A percentile compares a stretch with the other conserved stretches of the same genome.
These are phyloP conservation scores for Passerina amoena DNA, from an alignment of 2,113 vertebrate species.

Conservation along the genomic window DNA sequence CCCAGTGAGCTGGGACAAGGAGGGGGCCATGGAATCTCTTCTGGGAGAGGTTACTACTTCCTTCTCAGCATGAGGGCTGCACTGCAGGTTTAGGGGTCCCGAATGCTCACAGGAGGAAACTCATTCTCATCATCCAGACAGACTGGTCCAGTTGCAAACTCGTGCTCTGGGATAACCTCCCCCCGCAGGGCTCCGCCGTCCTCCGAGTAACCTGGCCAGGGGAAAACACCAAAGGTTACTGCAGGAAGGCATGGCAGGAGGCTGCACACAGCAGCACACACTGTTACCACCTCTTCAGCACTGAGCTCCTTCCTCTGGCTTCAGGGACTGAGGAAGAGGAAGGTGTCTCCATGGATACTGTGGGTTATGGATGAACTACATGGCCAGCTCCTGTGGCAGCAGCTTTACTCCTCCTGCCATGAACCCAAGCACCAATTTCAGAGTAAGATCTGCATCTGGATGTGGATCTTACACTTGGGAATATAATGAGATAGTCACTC, in stretches of 20 bases:
- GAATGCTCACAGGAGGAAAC: conserved; percentile 91
- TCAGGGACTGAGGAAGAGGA: neutral
- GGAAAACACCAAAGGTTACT: neutral
- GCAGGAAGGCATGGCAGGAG: neutral
- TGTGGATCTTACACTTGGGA: neutral
- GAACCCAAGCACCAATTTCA: neutral
- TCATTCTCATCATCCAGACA: conserved; percentile 93
- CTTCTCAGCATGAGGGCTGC: conserved; percentile 15
- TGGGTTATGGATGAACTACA: neutral
- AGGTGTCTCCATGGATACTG: neutral
- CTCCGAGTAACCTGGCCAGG: conserved; percentile 87
- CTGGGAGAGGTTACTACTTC: neutral
- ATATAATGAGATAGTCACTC: neutral
- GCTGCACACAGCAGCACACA: neutral
- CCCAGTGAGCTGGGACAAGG: neutral
- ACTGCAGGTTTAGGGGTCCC: conserved; percentile 76
- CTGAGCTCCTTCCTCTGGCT: neutral
- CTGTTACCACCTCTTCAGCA: neutral
- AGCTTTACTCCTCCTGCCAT: neutral
- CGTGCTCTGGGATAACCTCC: conserved; percentile 92
- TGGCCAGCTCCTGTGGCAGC: neutral
- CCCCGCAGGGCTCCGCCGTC: conserved; percentile 89
- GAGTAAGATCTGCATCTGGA: neutral
- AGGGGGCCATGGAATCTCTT: conserved; percentile 12
- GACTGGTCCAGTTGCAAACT: conserved; percentile 88